Percentiles rank a stretch among this genome's conserved stretches.
phyloP scores from a whole-genome alignment of 1,140 invertebrate genomes.

The Delia radicum region DNA sequence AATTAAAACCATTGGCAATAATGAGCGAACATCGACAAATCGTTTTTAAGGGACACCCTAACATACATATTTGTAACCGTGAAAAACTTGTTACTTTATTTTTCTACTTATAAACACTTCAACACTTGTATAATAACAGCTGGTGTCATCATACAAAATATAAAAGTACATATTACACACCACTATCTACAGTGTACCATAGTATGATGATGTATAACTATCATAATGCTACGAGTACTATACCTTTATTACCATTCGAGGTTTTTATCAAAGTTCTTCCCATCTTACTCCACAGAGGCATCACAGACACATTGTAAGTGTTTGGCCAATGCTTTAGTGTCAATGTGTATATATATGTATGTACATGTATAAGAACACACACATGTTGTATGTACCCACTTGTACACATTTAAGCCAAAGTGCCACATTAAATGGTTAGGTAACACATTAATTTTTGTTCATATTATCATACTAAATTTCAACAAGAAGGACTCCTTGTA shows the following conservation, averaged over 20 bases:
- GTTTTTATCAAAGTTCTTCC: not conserved
- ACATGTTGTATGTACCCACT: not conserved
- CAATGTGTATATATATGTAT: not conserved
- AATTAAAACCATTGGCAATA: too few species aligned
- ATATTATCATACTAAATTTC: too few species aligned
- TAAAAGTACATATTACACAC: not conserved
- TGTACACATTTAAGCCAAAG: not conserved
- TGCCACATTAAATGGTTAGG: not conserved
- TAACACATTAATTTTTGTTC: not conserved
- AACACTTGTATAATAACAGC: not conserved
- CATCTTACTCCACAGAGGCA: not conserved
- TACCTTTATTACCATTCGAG: not conserved
- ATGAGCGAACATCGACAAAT: too few species aligned
- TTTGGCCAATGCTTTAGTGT: not conserved
- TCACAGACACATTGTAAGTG: not conserved
- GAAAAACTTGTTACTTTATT: not conserved
- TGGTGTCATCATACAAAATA: not conserved
- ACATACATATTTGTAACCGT: not conserved
- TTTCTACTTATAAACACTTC: not conserved
- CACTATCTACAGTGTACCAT: not conserved
- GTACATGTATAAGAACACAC: not conserved
- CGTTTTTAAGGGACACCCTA: too few species aligned
- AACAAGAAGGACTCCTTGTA: too few species aligned
- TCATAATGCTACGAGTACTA: not conserved
- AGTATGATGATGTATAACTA: not conserved